Percentiles rank a stretch among this genome's conserved stretches.
Evolutionary conservation across 2,113 vertebrate species (phyloP).

Genomic region (Ceyx cyanopectus): DNA sequence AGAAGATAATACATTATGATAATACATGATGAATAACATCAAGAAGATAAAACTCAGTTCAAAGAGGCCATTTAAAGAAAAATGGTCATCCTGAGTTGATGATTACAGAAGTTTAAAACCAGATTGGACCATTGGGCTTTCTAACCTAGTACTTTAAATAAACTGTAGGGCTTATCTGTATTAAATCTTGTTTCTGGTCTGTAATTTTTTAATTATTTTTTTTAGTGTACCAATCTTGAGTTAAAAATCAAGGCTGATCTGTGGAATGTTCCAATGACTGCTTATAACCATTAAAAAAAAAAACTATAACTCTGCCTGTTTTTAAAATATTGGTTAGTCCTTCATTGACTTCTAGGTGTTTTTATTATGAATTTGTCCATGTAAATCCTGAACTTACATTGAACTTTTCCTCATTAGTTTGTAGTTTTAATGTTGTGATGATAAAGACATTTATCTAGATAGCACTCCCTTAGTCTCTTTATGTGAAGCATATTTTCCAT

Average conservation of each 20-base stretch:
- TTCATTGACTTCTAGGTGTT: neutral
- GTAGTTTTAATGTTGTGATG: neutral
- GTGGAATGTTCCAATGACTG: neutral
- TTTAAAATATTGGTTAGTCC: neutral
- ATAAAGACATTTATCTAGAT: neutral
- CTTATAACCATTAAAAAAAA: neutral
- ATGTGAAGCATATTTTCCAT: neutral
- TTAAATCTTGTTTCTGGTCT: neutral
- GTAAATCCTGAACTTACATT: neutral
- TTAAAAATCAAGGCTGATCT: neutral
- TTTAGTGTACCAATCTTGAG: too few relatives aligned
- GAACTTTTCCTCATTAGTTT: neutral
- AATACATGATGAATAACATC: neutral
- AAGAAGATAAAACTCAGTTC: neutral
- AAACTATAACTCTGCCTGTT: neutral
- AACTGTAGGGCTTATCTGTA: neutral
- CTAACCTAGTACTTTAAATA: neutral
- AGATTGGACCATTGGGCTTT: neutral
- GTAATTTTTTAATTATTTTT: neutral
- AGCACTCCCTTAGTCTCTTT: neutral
- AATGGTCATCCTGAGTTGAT: neutral
- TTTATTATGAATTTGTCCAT: neutral
- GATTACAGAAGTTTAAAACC: neutral
- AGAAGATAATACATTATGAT: too few relatives aligned
- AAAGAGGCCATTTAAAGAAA: neutral